These are phyloP conservation scores for Sepiola atlantica DNA, from an alignment of 2,888 invertebrate species.

Conservation along the genomic window DNA sequence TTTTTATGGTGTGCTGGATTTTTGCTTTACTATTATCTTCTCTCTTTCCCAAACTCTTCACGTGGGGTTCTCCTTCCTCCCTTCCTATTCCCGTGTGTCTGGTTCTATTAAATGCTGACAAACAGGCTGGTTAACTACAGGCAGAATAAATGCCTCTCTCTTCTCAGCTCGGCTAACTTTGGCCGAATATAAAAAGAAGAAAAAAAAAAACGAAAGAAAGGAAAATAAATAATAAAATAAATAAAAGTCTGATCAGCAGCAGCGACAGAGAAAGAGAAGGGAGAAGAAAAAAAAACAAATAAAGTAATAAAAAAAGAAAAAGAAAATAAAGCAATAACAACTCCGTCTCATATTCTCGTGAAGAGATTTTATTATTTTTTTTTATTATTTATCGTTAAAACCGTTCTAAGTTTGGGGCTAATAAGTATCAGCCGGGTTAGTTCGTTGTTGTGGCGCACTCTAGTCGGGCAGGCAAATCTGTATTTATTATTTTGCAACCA, in stretches of 20 bases:
- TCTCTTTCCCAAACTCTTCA: not conserved
- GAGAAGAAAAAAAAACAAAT: not conserved
- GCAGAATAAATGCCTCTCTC: not conserved
- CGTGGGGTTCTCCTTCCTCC: not conserved
- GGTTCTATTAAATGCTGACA: not conserved
- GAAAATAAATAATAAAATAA: not conserved
- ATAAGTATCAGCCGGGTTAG: not conserved
- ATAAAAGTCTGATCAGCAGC: not conserved
- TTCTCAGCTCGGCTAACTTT: not conserved
- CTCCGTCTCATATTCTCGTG: not conserved
- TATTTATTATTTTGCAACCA: conserved; percentile 35
- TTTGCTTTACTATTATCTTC: not conserved
- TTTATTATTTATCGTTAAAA: not conserved
- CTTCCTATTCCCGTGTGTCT: not conserved
- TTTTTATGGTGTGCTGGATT: not conserved
- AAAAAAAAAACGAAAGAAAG: too few relatives aligned
- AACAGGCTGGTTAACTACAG: not conserved
- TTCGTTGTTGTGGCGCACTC: not conserved
- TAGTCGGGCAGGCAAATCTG: not conserved
- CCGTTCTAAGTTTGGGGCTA: not conserved
- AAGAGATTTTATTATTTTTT: not conserved
- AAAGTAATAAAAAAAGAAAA: not conserved
- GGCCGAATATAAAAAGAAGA: not conserved
- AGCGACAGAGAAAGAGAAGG: not conserved
- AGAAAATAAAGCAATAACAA: not conserved